Conservation (phyloP, 1,140 invertebrate genomes). For the Drosophila nigrodunni region DNA sequence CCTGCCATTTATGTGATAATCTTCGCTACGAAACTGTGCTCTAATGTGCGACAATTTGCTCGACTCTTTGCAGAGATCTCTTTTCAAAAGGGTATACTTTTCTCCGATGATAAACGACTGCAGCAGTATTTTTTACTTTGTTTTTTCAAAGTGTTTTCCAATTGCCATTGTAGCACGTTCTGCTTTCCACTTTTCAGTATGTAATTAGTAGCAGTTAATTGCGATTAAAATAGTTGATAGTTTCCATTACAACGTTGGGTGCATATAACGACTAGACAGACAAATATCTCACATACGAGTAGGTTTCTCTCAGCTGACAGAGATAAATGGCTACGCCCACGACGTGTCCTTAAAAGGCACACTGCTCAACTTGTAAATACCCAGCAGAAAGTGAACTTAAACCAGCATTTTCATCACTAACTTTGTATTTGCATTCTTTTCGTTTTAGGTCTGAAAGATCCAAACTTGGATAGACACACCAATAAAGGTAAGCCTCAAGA, state of each 20-base stretch:
- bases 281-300: constrained; percentile 25
- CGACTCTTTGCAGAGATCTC: constrained; percentile 16
- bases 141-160: constrained; percentile 8
- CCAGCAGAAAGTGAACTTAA: neutral
- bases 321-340: constrained; percentile 44
- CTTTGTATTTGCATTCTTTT: constrained; percentile 1
- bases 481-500: constrained; percentile 64
- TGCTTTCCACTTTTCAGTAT: constrained; percentile 1
- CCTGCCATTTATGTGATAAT: constrained; percentile 12
- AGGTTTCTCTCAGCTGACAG: constrained; percentile 42
- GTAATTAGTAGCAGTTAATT: constrained; percentile 76
- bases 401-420: neutral
- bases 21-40: neutral
- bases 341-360: neutral
- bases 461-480: constrained; percentile 76
- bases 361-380: neutral
- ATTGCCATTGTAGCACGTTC: neutral
- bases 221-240: constrained; percentile 72
- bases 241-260: constrained; percentile 12
- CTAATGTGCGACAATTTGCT: constrained; percentile 26
- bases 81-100: neutral
- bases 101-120: constrained; percentile 2
- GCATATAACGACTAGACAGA: constrained; percentile 36
- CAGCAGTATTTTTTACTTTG: constrained; percentile 1
- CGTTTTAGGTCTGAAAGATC: constrained; percentile 79